phyloP scores from a whole-genome alignment of 2,888 invertebrate species.

The Morpho deidamia region DNA sequence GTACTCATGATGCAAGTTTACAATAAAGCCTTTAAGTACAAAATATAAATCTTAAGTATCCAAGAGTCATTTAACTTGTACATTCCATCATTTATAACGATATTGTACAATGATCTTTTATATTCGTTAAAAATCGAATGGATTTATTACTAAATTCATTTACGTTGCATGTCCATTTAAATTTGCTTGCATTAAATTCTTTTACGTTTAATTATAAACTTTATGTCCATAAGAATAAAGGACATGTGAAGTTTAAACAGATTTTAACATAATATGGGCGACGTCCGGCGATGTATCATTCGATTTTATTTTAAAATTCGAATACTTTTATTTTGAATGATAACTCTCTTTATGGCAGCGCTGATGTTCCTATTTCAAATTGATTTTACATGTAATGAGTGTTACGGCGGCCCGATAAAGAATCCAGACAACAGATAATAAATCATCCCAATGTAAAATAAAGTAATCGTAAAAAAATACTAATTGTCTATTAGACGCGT shows the following conservation, averaged over 20 bases:
- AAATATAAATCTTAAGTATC: no score
- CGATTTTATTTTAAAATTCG: conserved; percentile 15
- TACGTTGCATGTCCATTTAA: conserved; percentile 3
- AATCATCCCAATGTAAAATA: conserved; percentile 25
- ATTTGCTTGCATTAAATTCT: not conserved
- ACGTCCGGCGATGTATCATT: conserved; percentile 11
- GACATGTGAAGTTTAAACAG: not conserved
- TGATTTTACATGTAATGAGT: conserved; percentile 26
- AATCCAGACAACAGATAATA: conserved; percentile 23
- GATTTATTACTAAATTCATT: conserved; percentile 18
- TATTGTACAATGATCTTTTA: not conserved
- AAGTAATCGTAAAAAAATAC: conserved; percentile 15
- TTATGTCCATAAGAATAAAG: not conserved
- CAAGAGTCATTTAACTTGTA: not conserved
- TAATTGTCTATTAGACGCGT: conserved; percentile 12
- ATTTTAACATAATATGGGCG: not conserved
- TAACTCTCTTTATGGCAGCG: conserved; percentile 17
- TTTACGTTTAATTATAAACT: not conserved
- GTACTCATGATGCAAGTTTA: no score
- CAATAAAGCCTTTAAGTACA: no score
- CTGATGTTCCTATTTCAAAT: conserved; percentile 24
- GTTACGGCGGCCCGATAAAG: conserved; percentile 24
- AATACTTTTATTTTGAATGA: conserved; percentile 20
- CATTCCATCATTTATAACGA: conserved; percentile 5
- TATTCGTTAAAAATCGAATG: not conserved